Evolutionary conservation across 2,888 invertebrate genomes (phyloP).

Genomic region (Coenonympha glycerion): DNA sequence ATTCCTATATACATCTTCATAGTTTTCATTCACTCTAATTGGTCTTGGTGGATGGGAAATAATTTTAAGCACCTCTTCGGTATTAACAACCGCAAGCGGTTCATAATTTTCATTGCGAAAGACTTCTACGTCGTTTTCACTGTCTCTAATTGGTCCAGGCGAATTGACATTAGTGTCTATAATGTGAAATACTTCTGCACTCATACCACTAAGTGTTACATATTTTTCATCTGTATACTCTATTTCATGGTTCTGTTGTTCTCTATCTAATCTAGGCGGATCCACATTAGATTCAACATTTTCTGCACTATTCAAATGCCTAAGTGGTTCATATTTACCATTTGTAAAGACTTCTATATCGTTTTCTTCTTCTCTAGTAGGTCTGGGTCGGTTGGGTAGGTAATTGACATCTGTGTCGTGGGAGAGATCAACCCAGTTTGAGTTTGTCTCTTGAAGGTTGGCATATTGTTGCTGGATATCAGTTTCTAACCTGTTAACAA

Average conservation of each 20-base stretch:
- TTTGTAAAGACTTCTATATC: slow-evolving; percentile 48
- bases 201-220: slow-evolving; percentile 41
- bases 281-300: no score
- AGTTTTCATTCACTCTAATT: not conserved
- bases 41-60: no score
- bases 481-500: slow-evolving; percentile 19
- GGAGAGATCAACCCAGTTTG: slow-evolving; percentile 52
- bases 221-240: slow-evolving; percentile 41
- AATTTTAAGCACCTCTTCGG: no score
- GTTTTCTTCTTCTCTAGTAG: slow-evolving; percentile 41
- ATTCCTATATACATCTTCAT: not conserved
- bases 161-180: slow-evolving; percentile 2
- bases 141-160: no score
- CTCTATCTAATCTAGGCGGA: slow-evolving; percentile 38
- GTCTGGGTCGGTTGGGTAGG: slow-evolving; percentile 37
- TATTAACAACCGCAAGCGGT: no score
- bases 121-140: no score
- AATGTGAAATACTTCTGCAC: not conserved
- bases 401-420: slow-evolving; percentile 63
- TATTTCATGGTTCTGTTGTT: slow-evolving; percentile 45
- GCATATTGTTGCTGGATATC: slow-evolving; percentile 4
- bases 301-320: no score
- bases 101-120: no score
- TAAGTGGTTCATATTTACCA: slow-evolving; percentile 44
- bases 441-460: slow-evolving; percentile 22